phyloP scores from a whole-genome alignment of 2,888 invertebrate species.

The Uropetala carovei region DNA sequence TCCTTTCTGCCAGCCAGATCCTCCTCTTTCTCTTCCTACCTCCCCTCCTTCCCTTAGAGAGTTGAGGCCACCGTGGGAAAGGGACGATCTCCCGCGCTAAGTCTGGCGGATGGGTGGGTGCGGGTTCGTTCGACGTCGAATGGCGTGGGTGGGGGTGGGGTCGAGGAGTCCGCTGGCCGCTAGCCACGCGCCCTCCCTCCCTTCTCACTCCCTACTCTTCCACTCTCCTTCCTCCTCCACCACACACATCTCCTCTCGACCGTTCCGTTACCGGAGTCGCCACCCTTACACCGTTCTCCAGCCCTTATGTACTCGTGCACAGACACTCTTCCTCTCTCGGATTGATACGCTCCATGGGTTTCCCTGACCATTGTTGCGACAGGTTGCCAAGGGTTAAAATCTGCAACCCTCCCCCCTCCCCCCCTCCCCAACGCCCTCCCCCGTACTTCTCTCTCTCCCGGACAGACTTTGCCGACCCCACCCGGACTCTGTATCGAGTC shows the following conservation, averaged over 20 bases:
- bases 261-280: slow-evolving; percentile 53
- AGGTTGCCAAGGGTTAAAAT: slow-evolving; percentile 60
- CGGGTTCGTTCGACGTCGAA: slow-evolving; percentile 25
- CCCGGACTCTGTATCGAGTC: not conserved
- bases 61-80: slow-evolving; percentile 59
- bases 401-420: slow-evolving; percentile 8
- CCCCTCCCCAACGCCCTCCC: not conserved
- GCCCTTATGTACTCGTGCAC: not conserved
- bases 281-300: slow-evolving; percentile 53
- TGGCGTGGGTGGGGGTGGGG: slow-evolving; percentile 45
- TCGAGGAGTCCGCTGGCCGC: slow-evolving; percentile 50
- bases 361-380: slow-evolving; percentile 59
- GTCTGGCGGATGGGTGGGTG: not conserved
- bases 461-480: not conserved
- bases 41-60: not conserved
- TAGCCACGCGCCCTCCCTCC: slow-evolving; percentile 54
- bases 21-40: not conserved
- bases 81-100: not conserved
- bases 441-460: not conserved
- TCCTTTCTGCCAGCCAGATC: not conserved
- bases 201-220: not conserved
- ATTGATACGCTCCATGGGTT: slow-evolving; percentile 60
- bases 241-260: not conserved
- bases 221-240: not conserved
- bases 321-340: not conserved